Evolutionary conservation across 2,888 invertebrate genomes (phyloP), one percentile per base, ranked within the genome.

Genomic region (Oasisia sp.): DNA sequence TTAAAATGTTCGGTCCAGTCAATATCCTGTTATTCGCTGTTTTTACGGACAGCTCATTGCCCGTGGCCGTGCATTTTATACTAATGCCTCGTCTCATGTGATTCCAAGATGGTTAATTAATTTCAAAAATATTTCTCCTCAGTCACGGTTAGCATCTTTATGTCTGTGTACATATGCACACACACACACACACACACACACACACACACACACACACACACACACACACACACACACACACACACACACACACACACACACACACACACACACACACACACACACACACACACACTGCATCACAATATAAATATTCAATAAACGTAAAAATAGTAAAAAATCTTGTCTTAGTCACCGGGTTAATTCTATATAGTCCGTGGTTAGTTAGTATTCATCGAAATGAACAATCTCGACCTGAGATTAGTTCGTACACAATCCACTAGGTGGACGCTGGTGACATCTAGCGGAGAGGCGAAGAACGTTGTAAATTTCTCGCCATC

Each of bases 261-360:
- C 32, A 89, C 89, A 92, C n/a, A 92, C 89, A 92, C 27, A 92
- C 89, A 89, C 32, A 92, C 92, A 92, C 32, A 92, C 89, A 89
- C 5, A 90, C 92, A 92, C 1, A 92, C 74, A 92, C 27, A 91
- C 32, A n/a, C 9, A 89, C 38, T 74, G 32, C 38, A 38, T 38
- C 38, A 38, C 38, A 38, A 38, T 38, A 38, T 38, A 38, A 38
- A 38, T 38, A 38, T 38, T 4, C 4, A 38, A 38, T 38, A 38
- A 38, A 38, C 38, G 38, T 38, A 38, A 38, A 38, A 38, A 38
- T 38, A 38, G 38, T 38, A 38, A 38, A 1, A 38, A 38, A 38
- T 38, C 38, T 38, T 38, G 38, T n/a, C n/a, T n/a, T n/a, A n/a
- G n/a, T 38, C 38, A 38, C 38, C 38, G 38, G 38, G 38, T 38